A percentile compares a stretch with the other conserved stretches of the same genome.
Conservation (phyloP, 2,797 vertebrate genomes). For the Malacoraja senta region DNA sequence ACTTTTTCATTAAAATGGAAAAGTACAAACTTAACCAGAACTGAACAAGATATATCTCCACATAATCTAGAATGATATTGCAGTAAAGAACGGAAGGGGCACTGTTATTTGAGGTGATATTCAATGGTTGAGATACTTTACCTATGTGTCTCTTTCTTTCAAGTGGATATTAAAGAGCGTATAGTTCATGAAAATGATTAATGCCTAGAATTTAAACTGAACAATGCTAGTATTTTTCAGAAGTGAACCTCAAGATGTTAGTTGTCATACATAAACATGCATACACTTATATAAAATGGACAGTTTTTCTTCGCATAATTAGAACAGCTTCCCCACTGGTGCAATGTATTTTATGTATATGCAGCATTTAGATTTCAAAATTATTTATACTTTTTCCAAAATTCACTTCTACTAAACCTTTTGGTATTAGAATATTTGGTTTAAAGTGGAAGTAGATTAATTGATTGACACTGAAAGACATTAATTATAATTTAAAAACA, state of each 20-base stretch:
- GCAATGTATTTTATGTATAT: not conserved
- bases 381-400: not conserved
- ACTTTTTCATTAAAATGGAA: not conserved
- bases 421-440: not conserved
- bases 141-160: not conserved
- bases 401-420: not conserved
- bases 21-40: not conserved
- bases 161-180: too few relatives aligned
- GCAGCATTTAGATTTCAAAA: not conserved
- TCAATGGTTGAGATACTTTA: not conserved
- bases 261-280: not conserved
- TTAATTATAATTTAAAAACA: too few relatives aligned
- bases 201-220: too few relatives aligned
- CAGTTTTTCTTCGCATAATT: not conserved
- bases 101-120: not conserved
- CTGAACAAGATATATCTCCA: not conserved
- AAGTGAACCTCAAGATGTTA: too few relatives aligned
- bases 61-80: not conserved
- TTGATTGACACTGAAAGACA: not conserved
- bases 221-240: too few relatives aligned
- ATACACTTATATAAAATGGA: not conserved
- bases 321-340: not conserved
- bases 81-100: not conserved
- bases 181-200: too few relatives aligned
- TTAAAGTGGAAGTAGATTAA: not conserved